Conservation (phyloP, 1,140 invertebrate species). For the Rhopalosiphum maidis region DNA sequence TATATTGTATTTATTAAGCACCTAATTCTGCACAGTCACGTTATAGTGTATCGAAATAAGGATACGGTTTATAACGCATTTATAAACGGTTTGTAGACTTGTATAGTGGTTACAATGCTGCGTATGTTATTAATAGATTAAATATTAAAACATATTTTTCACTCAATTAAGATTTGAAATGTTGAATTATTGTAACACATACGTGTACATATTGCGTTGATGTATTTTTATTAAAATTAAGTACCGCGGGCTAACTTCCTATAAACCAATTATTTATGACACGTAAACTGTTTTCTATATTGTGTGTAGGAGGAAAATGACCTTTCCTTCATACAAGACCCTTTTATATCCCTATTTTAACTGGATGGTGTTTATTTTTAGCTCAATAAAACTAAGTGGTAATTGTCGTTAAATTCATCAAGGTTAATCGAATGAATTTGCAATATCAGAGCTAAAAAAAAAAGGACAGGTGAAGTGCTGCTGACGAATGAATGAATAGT, state of each 20-base stretch:
- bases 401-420: conserved; percentile 52
- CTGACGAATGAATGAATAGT: background rate
- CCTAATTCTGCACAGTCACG: background rate
- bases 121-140: background rate
- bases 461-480: conserved; percentile 38
- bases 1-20: background rate
- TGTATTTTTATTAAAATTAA: conserved; percentile 49
- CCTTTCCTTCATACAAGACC: conserved; percentile 46
- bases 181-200: conserved; percentile 19
- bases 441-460: conserved; percentile 54
- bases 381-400: conserved; percentile 46
- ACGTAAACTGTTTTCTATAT: conserved; percentile 43
- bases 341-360: conserved; percentile 49
- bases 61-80: background rate
- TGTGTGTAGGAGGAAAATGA: conserved; percentile 21
- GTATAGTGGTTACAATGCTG: background rate
- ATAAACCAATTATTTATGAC: conserved; percentile 46
- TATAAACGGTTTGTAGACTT: background rate
- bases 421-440: conserved; percentile 57
- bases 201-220: background rate
- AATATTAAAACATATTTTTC: conserved; percentile 16
- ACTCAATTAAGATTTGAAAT: conserved; percentile 36
- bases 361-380: conserved; percentile 48
- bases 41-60: background rate
- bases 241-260: conserved; percentile 4